Conservation (phyloP, 2,113 vertebrate species). For the Falco punctatus region DNA sequence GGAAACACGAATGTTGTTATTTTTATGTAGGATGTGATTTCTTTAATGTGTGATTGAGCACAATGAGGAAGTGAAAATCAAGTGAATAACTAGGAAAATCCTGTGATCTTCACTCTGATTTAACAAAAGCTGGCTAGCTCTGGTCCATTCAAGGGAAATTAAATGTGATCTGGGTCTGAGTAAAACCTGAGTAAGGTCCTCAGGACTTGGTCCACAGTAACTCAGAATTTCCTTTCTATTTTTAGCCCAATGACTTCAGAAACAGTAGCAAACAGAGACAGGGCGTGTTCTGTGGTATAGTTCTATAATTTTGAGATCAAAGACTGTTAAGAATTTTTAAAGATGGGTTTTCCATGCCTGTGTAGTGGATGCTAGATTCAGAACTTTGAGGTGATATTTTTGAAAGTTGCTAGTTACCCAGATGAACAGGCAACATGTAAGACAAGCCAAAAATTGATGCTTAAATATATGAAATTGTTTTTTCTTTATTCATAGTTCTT, state of each 20-base stretch:
- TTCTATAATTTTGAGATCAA: not conserved
- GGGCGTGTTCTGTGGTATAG: not conserved
- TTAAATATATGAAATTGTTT: not conserved
- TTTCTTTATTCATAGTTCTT: not conserved
- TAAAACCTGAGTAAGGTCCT: slow-evolving; percentile 9
- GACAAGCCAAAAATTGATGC: not conserved
- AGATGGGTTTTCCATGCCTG: not conserved
- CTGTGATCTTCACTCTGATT: not conserved
- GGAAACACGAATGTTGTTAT: not conserved
- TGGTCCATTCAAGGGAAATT: not conserved
- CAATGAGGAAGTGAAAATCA: not conserved
- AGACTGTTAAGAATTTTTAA: not conserved
- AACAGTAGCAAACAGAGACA: not conserved
- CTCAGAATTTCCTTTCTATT: slow-evolving; percentile 10
- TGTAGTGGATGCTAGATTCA: not conserved
- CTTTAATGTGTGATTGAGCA: not conserved
- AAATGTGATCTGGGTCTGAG: not conserved
- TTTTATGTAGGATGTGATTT: not conserved
- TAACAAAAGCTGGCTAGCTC: not conserved
- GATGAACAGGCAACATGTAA: not conserved
- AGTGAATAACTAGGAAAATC: not conserved
- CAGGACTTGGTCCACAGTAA: not conserved
- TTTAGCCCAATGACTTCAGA: not conserved
- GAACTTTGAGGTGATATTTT: not conserved
- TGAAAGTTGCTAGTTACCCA: not conserved